Conservation (phyloP, 2,888 invertebrate genomes). For the Hyles lineata region DNA sequence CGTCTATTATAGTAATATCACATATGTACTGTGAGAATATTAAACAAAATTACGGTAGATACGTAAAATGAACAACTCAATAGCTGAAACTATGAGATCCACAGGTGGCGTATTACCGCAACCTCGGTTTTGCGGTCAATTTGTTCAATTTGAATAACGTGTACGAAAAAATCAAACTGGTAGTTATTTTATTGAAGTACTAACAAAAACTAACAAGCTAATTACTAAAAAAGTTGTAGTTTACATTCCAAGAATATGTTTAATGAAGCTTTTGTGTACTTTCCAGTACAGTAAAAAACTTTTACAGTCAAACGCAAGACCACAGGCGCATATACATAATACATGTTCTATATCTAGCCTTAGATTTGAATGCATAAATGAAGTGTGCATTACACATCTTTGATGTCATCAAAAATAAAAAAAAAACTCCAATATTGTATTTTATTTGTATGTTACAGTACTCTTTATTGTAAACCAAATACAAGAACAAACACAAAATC, state of each 20-base stretch:
- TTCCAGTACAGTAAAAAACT: too few species aligned
- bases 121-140: background rate
- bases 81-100: background rate
- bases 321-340: background rate
- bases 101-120: constrained; percentile 14
- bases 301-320: too few species aligned
- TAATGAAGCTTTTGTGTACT: too few species aligned
- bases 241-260: too few species aligned
- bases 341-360: background rate
- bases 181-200: too few species aligned
- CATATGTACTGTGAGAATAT: background rate
- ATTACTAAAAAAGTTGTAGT: too few species aligned
- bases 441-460: background rate
- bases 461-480: too few species aligned
- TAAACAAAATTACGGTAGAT: background rate
- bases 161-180: background rate
- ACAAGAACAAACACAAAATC: too few species aligned
- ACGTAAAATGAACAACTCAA: background rate
- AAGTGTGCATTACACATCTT: background rate
- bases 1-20: background rate
- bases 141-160: background rate
- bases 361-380: background rate
- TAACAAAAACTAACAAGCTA: too few species aligned
- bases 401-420: background rate
- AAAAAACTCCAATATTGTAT: too few species aligned